Base-by-base conservation (phyloP, 2,888 invertebrate genomes). In the Eremobia ochroleuca region DNA sequence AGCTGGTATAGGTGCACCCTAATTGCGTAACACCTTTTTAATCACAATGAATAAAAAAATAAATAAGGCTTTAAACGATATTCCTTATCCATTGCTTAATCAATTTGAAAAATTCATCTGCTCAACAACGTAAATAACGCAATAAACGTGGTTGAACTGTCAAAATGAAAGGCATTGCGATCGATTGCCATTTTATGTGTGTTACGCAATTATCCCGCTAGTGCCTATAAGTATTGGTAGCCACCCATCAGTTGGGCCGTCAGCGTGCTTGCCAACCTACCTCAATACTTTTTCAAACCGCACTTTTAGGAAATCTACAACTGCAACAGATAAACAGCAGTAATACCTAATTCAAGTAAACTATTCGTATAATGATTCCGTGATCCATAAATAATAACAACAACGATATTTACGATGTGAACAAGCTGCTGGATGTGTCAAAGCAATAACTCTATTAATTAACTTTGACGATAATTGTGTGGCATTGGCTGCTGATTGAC, bases 401-500 rank as follows among this genome's bases (percentile, higher is more conserved):
- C 31, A 25, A 43, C 15, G 31, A 74, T 73, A 81, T 78, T 37
- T 43, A 69, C 73, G 31, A 65, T 55, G 55, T 34, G 34, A 46
- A 65, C 9, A 34, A 59, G 25, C n/a, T 21, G 11, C 25, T 34
- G 15, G n/a, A 59, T 65, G n/a, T 67, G 37, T 75, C 74, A 68
- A 72, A 72, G 75, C 66, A 66, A 66, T 76, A 71, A 67, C 34
- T 71, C 62, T 49, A 77, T 71, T 64, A 79, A 74, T 85, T 77
- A 74, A 69, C 61, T 59, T 68, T 28, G 0, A 25, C 13, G 21
- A 52, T 81, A 76, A 73, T 65, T 66, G 28, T 76, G 46, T n/a
- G 65, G 34, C 67, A 77, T 74, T 86, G 75, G 43, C 9, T 52
- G 31, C 28, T 86, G 86, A 87, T 83, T 86, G 88, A 76, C 83